Base-by-base conservation (phyloP, 2,888 invertebrate genomes). In the Hypolimnas misippus region DNA sequence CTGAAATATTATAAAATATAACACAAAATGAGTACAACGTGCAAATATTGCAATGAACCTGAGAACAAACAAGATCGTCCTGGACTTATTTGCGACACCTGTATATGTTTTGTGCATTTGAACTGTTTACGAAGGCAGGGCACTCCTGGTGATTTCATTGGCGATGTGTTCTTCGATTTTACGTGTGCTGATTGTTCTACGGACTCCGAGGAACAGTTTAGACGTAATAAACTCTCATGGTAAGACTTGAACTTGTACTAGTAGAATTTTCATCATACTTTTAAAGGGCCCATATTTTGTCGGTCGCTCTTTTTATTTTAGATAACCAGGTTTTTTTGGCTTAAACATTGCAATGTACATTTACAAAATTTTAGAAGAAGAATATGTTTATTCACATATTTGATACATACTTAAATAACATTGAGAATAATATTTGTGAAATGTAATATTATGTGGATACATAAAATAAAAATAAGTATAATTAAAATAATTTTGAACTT, bases 151-250 rank as follows among this genome's bases (percentile, higher is more conserved):
- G 94, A 95, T 66, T 92, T 96, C 12, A 78, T 93, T 0, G 95
- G 96, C 8, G 97, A 97, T 89, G 93, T 96, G 3, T 97, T 96
- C 81, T 97, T 95, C 70, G 93, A 93, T 68, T 95, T 94, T 63
- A 94, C 93, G 1, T 97, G 97, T 73, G 82, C 87, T 42, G 93
- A 94, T 62, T 97, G 97, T 75, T 94, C 94, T 3, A 74, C 86
- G 0, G 79, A 82, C 6, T 89, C 88, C 1, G 87, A 84, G 21
- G 96, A 96, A 79, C 75, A 86, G 4, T 93, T 96, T 72, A 78
- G 83, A 3, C 89, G 96, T 6, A 94, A 94, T 55, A 95, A 93
- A 76, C 93, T 96, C 77, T 94, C 95, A 3, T 97, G 96, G 96
- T 94, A 82, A 83, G 81, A n/a, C n/a, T n/a, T n/a, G n/a, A n/a